Evolutionary conservation across 2,888 invertebrate species (phyloP), one percentile per base, ranked within the genome.

Genomic region (Xestobium rufovillosum): DNA sequence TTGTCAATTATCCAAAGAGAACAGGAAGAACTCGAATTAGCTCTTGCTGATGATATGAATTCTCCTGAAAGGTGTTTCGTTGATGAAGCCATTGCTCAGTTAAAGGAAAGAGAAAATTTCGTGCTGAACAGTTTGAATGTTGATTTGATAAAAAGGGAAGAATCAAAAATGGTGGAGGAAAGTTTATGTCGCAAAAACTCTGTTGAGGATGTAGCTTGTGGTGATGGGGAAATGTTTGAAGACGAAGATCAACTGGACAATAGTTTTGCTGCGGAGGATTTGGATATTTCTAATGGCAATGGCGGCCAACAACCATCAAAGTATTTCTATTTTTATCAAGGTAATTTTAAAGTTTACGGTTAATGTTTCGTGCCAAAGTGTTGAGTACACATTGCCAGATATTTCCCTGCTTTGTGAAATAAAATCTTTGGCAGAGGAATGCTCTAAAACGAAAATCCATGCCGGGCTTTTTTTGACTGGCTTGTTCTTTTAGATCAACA

Each of bases 21-120:
- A 65, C 72, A 75, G 36, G 57, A 53, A 3, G 85, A 87, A 58
- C 69, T 92, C 33, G 55, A 72, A 45, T 59, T 61, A 3, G 78
- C 80, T 56, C 67, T 80, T 34, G 52, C 54, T 3, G 78, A 78
- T 33, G 81, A 83, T 58, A 76, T 78, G 48, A 75, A 80, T 46
- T 80, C 79, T 52, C 84, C 90, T 1, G 94, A 95, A 67, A 75
- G 80, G 53, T 79, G 84, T 51, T 95, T 86, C 57, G 78, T 92
- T 46, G 81, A 91, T 58, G 78, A 88, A 65, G 94, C 94, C 9
- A 63, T 92, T 32, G 63, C 75, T 32, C 73, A 83, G 58, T 67
- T 90, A 4, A 68, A 69, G 36, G 56, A 65, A 33, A 71, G 83
- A 57, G 66, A 72, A 64, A 43, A 56, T 53, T 28, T 53, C 55